Evolutionary conservation across 2,888 invertebrate species (phyloP).

Genomic region (Ommatoiulus sabulosus): DNA sequence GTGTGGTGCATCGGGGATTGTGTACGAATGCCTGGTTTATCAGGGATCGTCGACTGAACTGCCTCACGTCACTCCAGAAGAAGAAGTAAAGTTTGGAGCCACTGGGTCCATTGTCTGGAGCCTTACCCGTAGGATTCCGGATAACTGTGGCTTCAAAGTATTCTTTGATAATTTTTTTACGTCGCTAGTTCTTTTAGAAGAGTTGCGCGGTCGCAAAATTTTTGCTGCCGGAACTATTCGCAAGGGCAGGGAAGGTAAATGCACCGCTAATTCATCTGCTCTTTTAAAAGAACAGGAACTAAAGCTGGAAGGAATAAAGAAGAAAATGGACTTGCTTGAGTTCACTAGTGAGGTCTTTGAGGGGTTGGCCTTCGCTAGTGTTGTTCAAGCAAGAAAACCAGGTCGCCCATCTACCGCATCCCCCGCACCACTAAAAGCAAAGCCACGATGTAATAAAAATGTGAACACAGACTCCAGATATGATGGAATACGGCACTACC

Average conservation of each 20-base stretch:
- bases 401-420: no score
- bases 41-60: neutral
- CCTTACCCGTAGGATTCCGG: neutral
- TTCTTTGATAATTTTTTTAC: slow-evolving; percentile 5
- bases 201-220: neutral
- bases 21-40: neutral
- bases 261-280: neutral
- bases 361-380: no score
- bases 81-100: neutral
- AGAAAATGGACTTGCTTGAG: no score
- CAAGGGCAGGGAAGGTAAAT: neutral
- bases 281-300: neutral
- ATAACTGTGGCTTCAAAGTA: neutral
- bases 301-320: neutral
- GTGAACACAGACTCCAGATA: neutral
- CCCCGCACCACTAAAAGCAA: neutral
- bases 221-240: slow-evolving; percentile 39
- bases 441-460: neutral
- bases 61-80: neutral
- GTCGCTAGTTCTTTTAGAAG: neutral
- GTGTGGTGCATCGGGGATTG: slow-evolving; percentile 7
- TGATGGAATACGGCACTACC: neutral
- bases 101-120: neutral
- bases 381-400: no score
- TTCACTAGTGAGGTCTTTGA: no score